Percentiles rank a stretch among this genome's conserved stretches.
These are phyloP conservation scores for Lumbricus terrestris DNA, from an alignment of 2,888 invertebrate species.

Conservation along the genomic window DNA sequence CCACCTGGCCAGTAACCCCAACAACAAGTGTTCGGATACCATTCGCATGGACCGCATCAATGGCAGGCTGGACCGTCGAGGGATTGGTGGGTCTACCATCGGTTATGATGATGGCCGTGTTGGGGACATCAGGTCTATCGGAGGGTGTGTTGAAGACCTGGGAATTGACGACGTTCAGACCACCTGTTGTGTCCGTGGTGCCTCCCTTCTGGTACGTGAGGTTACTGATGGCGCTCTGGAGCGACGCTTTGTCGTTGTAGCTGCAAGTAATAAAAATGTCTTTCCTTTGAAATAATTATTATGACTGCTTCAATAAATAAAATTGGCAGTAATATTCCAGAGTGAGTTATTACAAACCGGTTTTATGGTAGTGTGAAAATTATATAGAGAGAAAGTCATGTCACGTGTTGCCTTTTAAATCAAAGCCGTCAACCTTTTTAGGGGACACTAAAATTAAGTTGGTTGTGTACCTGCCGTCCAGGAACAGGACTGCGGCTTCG, in stretches of 20 bases:
- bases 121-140: not conserved
- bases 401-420: too few relatives aligned
- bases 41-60: not conserved
- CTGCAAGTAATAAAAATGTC: not conserved
- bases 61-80: not conserved
- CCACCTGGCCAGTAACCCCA: not conserved
- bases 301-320: too few relatives aligned
- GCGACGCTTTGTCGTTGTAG: not conserved
- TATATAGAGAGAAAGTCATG: too few relatives aligned
- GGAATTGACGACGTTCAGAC: not conserved
- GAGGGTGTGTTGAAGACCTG: not conserved
- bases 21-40: not conserved
- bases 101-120: conserved; percentile 3
- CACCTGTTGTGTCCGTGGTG: not conserved
- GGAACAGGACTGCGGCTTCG: too few relatives aligned
- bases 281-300: too few relatives aligned
- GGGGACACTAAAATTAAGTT: too few relatives aligned
- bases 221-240: not conserved
- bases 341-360: too few relatives aligned
- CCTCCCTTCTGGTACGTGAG: not conserved
- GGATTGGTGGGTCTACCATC: not conserved
- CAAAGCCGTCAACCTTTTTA: too few relatives aligned
- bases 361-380: too few relatives aligned
- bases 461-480: too few relatives aligned
- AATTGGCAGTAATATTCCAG: too few relatives aligned